Percentiles rank a stretch among this genome's conserved stretches.
phyloP scores from a whole-genome alignment of 2,888 invertebrate species.

The Idaea aversata region DNA sequence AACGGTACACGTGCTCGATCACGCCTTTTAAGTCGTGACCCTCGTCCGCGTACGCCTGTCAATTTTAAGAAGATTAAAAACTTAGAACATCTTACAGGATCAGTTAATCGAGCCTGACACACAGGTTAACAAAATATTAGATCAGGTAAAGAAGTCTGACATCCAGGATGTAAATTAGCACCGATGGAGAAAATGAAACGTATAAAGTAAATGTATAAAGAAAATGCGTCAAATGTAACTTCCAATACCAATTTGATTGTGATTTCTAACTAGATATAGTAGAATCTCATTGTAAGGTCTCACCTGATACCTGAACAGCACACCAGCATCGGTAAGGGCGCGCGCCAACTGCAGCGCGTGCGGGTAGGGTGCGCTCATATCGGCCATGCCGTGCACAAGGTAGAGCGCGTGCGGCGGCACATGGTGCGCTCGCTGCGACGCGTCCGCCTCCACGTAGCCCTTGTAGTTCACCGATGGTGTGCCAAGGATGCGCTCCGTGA shows the following conservation, averaged over 20 bases:
- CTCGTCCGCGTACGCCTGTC: conserved; percentile 94
- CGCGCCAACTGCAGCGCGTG: conserved; percentile 94
- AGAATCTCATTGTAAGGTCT: conserved; percentile 8
- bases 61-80: not conserved
- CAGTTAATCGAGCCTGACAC: no score
- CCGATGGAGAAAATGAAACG: no score
- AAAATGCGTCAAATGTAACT: not conserved
- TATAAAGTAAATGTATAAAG: no score
- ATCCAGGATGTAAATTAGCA: no score
- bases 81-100: no score
- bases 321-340: conserved; percentile 91
- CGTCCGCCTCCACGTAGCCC: conserved; percentile 95
- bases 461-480: conserved; percentile 92
- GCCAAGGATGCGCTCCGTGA: conserved; percentile 96
- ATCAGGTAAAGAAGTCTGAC: no score
- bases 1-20: conserved; percentile 93
- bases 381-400: conserved; percentile 95
- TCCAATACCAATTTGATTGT: not conserved
- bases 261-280: not conserved
- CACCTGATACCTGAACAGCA: conserved; percentile 96
- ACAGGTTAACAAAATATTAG: no score
- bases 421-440: conserved; percentile 92
- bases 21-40: conserved; percentile 92
- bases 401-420: conserved; percentile 94
- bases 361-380: conserved; percentile 95